Percentiles rank a stretch among this genome's conserved stretches.
These are phyloP conservation scores for Oscheius onirici DNA, from an alignment of 2,888 invertebrate genomes.

Conservation along the genomic window DNA sequence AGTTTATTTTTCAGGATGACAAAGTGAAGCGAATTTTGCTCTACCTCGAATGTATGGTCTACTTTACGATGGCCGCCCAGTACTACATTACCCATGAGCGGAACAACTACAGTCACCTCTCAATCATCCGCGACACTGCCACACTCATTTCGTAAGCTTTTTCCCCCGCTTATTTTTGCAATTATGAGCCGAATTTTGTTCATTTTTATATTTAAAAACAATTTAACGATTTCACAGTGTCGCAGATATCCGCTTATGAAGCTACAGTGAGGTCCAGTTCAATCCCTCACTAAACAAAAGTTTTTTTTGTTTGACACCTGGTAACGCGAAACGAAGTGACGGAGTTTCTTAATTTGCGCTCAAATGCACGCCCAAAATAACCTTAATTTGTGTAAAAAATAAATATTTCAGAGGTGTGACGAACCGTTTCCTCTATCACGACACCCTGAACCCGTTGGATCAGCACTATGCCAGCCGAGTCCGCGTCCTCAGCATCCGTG, in stretches of 20 bases:
- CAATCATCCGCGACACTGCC: slow-evolving; percentile 27
- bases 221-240: too few species aligned
- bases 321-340: too few species aligned
- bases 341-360: too few species aligned
- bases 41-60: slow-evolving; percentile 30
- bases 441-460: slow-evolving; percentile 15
- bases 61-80: slow-evolving; percentile 24
- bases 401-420: slow-evolving; percentile 16
- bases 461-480: slow-evolving; percentile 23
- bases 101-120: background rate
- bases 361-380: background rate
- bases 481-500: slow-evolving; percentile 15
- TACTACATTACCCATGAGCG: background rate
- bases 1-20: slow-evolving; percentile 17
- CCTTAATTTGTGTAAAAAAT: background rate
- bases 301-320: too few species aligned
- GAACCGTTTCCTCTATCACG: slow-evolving; percentile 11
- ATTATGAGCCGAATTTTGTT: background rate
- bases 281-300: too few species aligned
- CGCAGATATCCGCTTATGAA: too few species aligned
- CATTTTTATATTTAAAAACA: background rate
- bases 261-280: too few species aligned
- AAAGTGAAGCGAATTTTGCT: slow-evolving; percentile 15
- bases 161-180: too few species aligned
- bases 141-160: slow-evolving; percentile 1